These are phyloP conservation scores for Heterotis niloticus DNA, from an alignment of 2,113 vertebrate genomes.

Conservation along the genomic window DNA sequence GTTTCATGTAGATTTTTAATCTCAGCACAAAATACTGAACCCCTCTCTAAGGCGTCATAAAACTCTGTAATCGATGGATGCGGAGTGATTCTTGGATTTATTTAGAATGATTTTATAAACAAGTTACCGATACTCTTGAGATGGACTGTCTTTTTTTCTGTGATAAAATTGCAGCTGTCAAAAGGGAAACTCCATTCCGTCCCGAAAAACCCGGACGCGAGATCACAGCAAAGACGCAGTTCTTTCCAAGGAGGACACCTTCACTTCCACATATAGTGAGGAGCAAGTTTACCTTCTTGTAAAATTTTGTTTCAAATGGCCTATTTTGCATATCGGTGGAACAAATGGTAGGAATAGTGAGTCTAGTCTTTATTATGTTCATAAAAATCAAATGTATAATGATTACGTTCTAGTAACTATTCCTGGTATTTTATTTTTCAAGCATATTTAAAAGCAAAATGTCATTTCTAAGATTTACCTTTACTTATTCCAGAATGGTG, in stretches of 20 bases:
- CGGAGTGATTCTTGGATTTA: conserved; percentile 71
- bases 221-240: conserved; percentile 69
- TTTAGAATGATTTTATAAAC: conserved; percentile 64
- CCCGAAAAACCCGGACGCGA: conserved; percentile 16
- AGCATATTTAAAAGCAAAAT: too few relatives aligned
- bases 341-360: not conserved
- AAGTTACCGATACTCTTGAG: conserved; percentile 66
- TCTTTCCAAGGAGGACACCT: conserved; percentile 47
- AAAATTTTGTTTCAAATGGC: conserved; percentile 16
- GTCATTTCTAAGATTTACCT: too few relatives aligned
- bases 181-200: conserved; percentile 52
- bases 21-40: too few relatives aligned
- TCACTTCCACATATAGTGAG: conserved; percentile 2
- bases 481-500: too few relatives aligned
- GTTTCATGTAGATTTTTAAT: too few relatives aligned
- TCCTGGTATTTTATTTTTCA: too few relatives aligned
- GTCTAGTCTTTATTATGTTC: not conserved
- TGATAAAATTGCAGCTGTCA: conserved; percentile 63
- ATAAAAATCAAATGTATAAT: not conserved
- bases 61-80: conserved; percentile 47
- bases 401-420: too few relatives aligned
- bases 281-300: conserved; percentile 50
- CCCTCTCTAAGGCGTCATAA: too few relatives aligned
- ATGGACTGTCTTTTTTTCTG: conserved; percentile 60
- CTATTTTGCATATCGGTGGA: not conserved